Evolutionary conservation across 2,888 invertebrate genomes (phyloP).

Genomic region (Stenotaenia linearis): DNA sequence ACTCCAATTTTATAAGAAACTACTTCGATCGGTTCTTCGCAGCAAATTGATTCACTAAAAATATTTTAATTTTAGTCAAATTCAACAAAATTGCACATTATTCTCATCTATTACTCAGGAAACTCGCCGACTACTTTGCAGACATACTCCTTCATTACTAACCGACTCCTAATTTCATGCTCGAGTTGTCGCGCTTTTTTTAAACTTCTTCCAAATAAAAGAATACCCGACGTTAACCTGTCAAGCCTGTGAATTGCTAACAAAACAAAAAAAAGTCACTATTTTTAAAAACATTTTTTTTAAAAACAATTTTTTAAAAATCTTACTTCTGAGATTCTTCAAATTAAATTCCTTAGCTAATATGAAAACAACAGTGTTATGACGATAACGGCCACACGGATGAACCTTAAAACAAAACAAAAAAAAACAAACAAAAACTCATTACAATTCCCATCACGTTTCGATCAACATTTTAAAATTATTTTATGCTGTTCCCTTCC

Average conservation of each 20-base stretch:
- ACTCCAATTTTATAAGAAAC: conserved; percentile 94
- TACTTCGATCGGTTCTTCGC: conserved; percentile 83
- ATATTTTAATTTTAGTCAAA: background rate
- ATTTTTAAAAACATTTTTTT: too few relatives aligned
- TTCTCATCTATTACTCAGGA: conserved; percentile 64
- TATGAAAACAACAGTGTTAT: conserved; percentile 94
- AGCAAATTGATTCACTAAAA: conserved; percentile 69
- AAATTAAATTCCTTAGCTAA: conserved; percentile 92
- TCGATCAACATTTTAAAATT: background rate
- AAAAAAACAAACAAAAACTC: background rate
- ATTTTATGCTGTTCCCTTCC: conserved; percentile 19
- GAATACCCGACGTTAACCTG: conserved; percentile 87
- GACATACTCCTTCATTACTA: conserved; percentile 91
- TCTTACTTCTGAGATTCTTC: conserved; percentile 72
- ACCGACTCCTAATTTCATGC: conserved; percentile 83
- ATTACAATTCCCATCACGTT: background rate
- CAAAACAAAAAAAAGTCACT: conserved; percentile 27
- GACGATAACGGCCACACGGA: conserved; percentile 95
- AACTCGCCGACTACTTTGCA: conserved; percentile 91
- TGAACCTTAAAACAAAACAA: conserved; percentile 64
- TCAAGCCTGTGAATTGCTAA: conserved; percentile 85
- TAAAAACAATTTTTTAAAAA: background rate
- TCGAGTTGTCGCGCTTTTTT: conserved; percentile 93
- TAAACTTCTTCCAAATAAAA: conserved; percentile 88
- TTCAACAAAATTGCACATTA: background rate